A percentile compares a stretch with the other conserved stretches of the same genome.
phyloP scores from a whole-genome alignment of 2,113 vertebrate species.

The Macaca fascicularis region DNA sequence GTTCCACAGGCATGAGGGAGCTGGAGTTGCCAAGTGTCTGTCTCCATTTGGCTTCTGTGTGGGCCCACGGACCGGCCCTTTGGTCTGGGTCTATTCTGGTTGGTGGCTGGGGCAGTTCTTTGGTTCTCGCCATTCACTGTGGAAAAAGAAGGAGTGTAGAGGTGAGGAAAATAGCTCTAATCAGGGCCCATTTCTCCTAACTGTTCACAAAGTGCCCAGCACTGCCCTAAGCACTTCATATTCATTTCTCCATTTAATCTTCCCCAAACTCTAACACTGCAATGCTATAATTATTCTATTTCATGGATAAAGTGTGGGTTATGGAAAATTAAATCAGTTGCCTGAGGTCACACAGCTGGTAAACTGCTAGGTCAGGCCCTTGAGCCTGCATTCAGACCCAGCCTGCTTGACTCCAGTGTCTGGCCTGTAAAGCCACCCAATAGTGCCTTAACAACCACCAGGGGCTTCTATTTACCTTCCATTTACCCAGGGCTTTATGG shows the following conservation, averaged over 20 bases:
- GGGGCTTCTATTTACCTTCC: neutral
- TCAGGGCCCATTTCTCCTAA: neutral
- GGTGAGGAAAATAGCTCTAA: neutral
- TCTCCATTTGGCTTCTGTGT: neutral
- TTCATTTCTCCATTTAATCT: neutral
- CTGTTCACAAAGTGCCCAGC: neutral
- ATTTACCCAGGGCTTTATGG: neutral
- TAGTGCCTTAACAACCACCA: neutral
- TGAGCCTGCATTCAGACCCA: neutral
- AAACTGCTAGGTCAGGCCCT: neutral
- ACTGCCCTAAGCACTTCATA: neutral
- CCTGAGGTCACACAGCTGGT: neutral
- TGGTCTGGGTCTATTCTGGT: neutral
- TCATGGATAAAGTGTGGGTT: neutral
- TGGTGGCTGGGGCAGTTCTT: neutral
- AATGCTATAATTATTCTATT: neutral
- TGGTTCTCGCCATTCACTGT: fast-evolving
- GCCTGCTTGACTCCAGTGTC: neutral
- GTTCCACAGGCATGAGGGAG: neutral
- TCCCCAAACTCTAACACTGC: neutral
- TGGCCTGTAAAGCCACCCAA: neutral
- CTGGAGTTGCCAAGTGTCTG: neutral
- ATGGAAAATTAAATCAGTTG: neutral
- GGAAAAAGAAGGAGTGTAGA: neutral
- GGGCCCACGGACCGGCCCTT: fast-evolving